Evolutionary conservation across 2,888 invertebrate genomes (phyloP).

Genomic region (Pemphredon lugubris): DNA sequence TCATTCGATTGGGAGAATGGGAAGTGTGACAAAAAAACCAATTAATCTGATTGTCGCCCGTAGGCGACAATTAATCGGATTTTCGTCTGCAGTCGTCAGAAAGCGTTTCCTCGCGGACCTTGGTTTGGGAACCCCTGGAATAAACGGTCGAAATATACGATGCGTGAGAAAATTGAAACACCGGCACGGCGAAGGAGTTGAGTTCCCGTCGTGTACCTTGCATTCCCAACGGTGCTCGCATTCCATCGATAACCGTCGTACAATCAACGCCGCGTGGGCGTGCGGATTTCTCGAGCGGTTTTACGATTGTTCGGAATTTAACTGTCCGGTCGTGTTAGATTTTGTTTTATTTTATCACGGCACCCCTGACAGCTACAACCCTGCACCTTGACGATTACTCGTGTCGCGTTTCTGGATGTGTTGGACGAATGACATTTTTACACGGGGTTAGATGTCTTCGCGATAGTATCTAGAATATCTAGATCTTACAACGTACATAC

Average conservation of each 20-base stretch:
- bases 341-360: background rate
- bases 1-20: too few relatives aligned
- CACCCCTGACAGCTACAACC: background rate
- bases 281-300: conserved; percentile 24
- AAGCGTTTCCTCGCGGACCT: background rate
- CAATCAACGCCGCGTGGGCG: conserved; percentile 34
- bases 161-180: conserved; percentile 14
- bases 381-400: background rate
- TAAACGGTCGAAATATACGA: conserved; percentile 36
- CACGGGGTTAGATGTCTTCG: too few relatives aligned
- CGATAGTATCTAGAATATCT: too few relatives aligned
- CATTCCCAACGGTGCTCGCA: conserved; percentile 31
- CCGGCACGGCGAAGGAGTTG: conserved; percentile 8
- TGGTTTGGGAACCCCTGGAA: too few relatives aligned
- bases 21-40: too few relatives aligned
- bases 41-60: too few relatives aligned
- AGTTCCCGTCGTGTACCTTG: conserved; percentile 11
- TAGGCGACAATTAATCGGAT: background rate
- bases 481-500: too few relatives aligned
- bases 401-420: too few relatives aligned
- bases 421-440: too few relatives aligned
- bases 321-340: conserved; percentile 14
- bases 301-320: conserved; percentile 21
- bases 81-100: background rate
- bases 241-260: conserved; percentile 39